phyloP scores from a whole-genome alignment of 1,140 invertebrate species.

The Rhopalosiphum padi region DNA sequence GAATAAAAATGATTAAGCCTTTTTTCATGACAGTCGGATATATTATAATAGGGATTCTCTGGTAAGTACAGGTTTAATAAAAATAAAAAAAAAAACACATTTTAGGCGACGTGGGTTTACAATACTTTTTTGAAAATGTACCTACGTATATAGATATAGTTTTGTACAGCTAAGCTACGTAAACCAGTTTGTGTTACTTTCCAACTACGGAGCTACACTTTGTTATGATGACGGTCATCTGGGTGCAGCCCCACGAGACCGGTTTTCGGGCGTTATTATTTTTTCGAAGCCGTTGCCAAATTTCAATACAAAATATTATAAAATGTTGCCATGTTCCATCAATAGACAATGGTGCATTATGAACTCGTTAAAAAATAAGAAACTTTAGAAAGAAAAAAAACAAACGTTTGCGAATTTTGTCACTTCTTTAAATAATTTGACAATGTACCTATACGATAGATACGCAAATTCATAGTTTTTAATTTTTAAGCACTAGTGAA shows the following conservation, averaged over 20 bases:
- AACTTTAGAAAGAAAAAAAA: background rate
- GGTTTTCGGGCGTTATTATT: slow-evolving; percentile 16
- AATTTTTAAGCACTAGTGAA: background rate
- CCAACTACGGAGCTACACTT: slow-evolving; percentile 24
- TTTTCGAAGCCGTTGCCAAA: slow-evolving; percentile 20
- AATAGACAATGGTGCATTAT: background rate
- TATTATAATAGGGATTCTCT: background rate
- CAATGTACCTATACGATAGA: background rate
- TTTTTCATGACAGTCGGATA: background rate
- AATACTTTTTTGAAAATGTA: background rate
- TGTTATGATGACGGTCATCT: slow-evolving; percentile 36
- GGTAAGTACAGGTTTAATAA: background rate
- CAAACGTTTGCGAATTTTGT: background rate
- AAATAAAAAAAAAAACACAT: background rate
- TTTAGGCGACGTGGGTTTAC: background rate
- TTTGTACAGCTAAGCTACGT: background rate
- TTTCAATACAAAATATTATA: slow-evolving; percentile 35
- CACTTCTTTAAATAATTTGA: too few species aligned
- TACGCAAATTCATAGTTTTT: background rate
- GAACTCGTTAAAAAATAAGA: background rate
- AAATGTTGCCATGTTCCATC: slow-evolving; percentile 11
- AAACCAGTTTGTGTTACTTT: slow-evolving; percentile 40
- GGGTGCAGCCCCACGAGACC: slow-evolving; percentile 32
- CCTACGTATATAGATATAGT: background rate
- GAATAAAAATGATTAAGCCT: slow-evolving; percentile 11